Conservation (phyloP, 2,797 vertebrate species). For the Alca torda region DNA sequence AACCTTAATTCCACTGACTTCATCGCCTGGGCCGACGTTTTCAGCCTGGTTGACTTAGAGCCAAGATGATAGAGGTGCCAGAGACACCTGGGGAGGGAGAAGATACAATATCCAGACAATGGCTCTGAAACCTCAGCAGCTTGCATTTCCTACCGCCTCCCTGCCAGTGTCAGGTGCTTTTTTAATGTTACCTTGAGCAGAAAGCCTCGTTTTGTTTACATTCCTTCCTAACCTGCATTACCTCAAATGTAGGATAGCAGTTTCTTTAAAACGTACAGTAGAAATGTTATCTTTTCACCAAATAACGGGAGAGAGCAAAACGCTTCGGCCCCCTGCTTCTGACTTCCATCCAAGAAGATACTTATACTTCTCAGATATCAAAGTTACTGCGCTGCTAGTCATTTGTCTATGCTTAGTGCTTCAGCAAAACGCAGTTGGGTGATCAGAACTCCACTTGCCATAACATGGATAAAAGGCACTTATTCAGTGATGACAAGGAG, state of each 20-base stretch:
- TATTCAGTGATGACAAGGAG: neutral
- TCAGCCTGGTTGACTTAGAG: neutral
- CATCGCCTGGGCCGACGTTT: neutral
- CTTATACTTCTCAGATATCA: neutral
- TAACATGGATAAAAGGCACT: neutral
- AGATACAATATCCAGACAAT: neutral
- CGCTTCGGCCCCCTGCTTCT: neutral
- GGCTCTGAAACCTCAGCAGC: neutral
- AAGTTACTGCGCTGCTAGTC: neutral
- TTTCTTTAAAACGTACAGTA: neutral
- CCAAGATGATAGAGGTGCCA: neutral
- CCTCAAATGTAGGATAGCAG: neutral
- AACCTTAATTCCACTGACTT: neutral
- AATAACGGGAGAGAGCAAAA: neutral
- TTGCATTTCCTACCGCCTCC: neutral
- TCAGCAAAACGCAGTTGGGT: neutral
- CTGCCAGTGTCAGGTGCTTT: neutral
- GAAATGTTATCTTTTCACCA: neutral
- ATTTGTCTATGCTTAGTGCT: neutral
- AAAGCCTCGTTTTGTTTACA: neutral
- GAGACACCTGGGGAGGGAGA: rapidly evolving
- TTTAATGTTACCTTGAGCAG: neutral
- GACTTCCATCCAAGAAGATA: neutral
- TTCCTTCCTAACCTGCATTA: neutral
- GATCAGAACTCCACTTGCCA: neutral